Evolutionary conservation across 2,888 invertebrate species (phyloP).

Genomic region (Crematogaster levior): DNA sequence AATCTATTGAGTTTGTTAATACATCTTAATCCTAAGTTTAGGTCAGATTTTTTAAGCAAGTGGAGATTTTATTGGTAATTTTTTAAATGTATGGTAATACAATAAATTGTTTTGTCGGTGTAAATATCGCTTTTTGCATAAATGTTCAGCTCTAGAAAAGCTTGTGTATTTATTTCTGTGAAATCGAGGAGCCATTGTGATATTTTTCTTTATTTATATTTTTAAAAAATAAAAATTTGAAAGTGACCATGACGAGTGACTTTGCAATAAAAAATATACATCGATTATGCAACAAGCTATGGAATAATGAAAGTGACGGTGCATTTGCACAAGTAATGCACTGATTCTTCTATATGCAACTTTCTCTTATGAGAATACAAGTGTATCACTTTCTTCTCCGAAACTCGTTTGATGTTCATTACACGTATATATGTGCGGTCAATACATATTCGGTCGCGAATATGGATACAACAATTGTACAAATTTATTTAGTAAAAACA

Average conservation of each 20-base stretch:
- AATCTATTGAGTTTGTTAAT: too few species aligned
- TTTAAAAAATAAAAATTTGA: slow-evolving; percentile 41
- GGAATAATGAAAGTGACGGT: slow-evolving; percentile 72
- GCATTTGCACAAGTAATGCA: slow-evolving; percentile 65
- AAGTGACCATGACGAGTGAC: not conserved
- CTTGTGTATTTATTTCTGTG: too few species aligned
- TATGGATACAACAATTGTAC: not conserved
- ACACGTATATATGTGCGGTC: not conserved
- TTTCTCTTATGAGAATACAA: slow-evolving; percentile 79
- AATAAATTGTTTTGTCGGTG: too few species aligned
- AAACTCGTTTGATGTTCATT: slow-evolving; percentile 4
- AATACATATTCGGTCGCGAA: not conserved
- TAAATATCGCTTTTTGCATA: too few species aligned
- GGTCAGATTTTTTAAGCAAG: too few species aligned
- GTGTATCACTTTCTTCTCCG: slow-evolving; percentile 80
- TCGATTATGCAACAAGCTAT: slow-evolving; percentile 72
- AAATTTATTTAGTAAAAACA: not conserved
- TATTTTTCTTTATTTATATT: too few species aligned
- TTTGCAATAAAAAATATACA: slow-evolving; percentile 26
- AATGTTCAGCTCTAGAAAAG: too few species aligned
- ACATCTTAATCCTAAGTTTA: too few species aligned
- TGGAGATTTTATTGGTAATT: too few species aligned
- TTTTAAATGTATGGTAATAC: too few species aligned
- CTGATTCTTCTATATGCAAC: slow-evolving; percentile 78
- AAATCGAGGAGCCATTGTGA: too few species aligned